These are phyloP conservation scores for Melanostoma scalare DNA, from an alignment of 2,888 invertebrate species.

Conservation along the genomic window DNA sequence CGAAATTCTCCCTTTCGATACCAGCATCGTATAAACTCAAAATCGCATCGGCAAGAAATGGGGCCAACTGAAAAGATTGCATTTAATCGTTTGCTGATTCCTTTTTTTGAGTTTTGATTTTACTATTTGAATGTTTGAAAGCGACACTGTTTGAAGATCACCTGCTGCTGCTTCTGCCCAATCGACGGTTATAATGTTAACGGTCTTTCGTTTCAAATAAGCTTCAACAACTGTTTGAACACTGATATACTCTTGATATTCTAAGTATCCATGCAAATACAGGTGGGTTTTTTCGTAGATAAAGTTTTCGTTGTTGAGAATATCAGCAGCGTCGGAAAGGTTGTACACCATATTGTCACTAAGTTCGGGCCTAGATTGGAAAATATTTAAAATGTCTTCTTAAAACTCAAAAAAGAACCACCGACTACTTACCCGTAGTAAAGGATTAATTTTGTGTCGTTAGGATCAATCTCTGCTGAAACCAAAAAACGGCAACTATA, in stretches of 20 bases:
- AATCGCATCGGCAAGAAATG: conserved; percentile 26
- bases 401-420: neutral
- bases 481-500: too few relatives aligned
- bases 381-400: too few relatives aligned
- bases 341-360: conserved; percentile 21
- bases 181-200: conserved; percentile 74
- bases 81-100: neutral
- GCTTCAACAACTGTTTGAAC: conserved; percentile 78
- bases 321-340: conserved; percentile 36
- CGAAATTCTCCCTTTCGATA: conserved; percentile 35
- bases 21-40: conserved; percentile 32
- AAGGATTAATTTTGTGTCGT: conserved; percentile 31
- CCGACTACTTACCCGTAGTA: conserved; percentile 50
- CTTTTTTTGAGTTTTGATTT: neutral
- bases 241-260: conserved; percentile 83
- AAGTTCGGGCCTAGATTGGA: conserved; percentile 23
- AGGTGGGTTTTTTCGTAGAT: conserved; percentile 80
- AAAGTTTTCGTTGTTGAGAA: conserved; percentile 43
- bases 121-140: conserved; percentile 29
- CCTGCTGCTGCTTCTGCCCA: conserved; percentile 66
- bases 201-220: conserved; percentile 67
- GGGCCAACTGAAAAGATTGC: conserved; percentile 29
- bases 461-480: neutral
- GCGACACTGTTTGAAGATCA: conserved; percentile 9
- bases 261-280: conserved; percentile 84